Base-by-base conservation (phyloP, 2,797 vertebrate genomes). In the Chiloscyllium punctatum region DNA sequence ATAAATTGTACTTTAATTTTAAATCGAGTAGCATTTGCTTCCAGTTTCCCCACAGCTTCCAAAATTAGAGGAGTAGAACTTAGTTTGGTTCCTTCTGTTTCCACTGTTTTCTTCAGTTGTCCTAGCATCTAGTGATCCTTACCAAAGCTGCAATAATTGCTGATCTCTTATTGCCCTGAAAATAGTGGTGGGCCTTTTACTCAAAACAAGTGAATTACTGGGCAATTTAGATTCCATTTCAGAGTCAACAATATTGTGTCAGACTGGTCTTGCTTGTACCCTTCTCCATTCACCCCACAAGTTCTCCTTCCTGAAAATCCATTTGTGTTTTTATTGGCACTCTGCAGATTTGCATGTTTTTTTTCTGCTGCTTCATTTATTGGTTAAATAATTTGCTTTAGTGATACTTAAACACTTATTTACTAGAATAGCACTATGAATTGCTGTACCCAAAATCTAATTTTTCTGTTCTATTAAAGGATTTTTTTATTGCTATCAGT, bases 1-100 rank as follows among this genome's bases (percentile, higher is more conserved):
- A 8, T 68, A 94, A 27, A 57, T 33, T 48, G 3, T 94, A 95
- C 74, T 84, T 42, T 68, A 42, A 8, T 96, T n/a, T 96, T 25
- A 69, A 42, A 51, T 51, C 3, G 18, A 68, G 37, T 42, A 11
- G 74, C 48, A 37, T 33, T 62, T 48, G 27, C 33, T 95, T 57
- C 5, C 37, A 95, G 3, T 18, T 25, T 4, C 18, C n/a, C 57
- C 37, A n/a, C 23, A 25, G 8, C 82, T 13, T 30, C 5, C 69
- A 62, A 74, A 74, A 23, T 42, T 62, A 69, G 62, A 71, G 23
- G 21, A 77, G 5, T 53, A 21, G 94, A 51, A 77, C 5, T 25
- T 69, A 30, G n/a, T 53, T 6, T 74, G 48, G 16, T 16, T 8
- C 53, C 25, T 33, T 77, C 18, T 0, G 1, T 82, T 77, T 33